Conservation (phyloP, 2,797 vertebrate genomes). For the Coranthus polyacanthus region DNA sequence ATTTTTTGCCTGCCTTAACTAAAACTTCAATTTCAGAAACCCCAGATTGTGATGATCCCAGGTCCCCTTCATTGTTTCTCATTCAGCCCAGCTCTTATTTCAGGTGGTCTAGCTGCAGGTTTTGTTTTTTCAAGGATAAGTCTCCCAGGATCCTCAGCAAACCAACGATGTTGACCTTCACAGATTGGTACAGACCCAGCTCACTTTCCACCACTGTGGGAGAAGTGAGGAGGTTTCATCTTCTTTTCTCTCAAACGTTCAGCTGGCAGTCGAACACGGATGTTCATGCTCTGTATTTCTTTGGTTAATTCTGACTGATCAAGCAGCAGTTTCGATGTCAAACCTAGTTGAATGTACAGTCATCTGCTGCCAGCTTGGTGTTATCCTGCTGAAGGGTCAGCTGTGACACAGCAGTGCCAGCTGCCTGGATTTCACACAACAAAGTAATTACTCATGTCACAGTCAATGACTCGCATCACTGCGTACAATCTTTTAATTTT, state of each 20-base stretch:
- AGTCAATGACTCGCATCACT: slow-evolving; percentile 58
- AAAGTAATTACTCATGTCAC: slow-evolving; percentile 69
- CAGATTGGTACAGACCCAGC: slow-evolving; percentile 25
- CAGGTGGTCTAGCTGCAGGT: slow-evolving; percentile 30
- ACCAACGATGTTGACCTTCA: slow-evolving; percentile 30
- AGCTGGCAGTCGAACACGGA: slow-evolving; percentile 15
- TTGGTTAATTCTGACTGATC: slow-evolving; percentile 53
- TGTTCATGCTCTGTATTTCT: slow-evolving; percentile 29
- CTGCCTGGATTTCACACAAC: slow-evolving; percentile 63
- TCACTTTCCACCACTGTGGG: slow-evolving; percentile 17
- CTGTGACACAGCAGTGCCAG: slow-evolving; percentile 58
- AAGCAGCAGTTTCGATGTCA: slow-evolving; percentile 50
- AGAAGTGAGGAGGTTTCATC: slow-evolving; percentile 17
- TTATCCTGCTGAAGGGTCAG: slow-evolving; percentile 69
- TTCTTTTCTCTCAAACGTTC: slow-evolving; percentile 23
- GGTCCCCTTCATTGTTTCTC: slow-evolving; percentile 29
- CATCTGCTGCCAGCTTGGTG: slow-evolving; percentile 57
- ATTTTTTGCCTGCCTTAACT: too few species aligned
- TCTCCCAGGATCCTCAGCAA: slow-evolving; percentile 33
- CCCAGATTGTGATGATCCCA: slow-evolving; percentile 36
- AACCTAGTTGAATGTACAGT: slow-evolving; percentile 54
- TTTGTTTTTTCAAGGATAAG: slow-evolving; percentile 16
- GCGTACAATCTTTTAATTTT: slow-evolving; percentile 58
- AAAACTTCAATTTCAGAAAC: background rate
- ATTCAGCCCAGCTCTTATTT: slow-evolving; percentile 20